Percentiles rank a stretch among this genome's conserved stretches.
Evolutionary conservation across 2,888 invertebrate genomes (phyloP).

Genomic region (Pseudanteris insignis): DNA sequence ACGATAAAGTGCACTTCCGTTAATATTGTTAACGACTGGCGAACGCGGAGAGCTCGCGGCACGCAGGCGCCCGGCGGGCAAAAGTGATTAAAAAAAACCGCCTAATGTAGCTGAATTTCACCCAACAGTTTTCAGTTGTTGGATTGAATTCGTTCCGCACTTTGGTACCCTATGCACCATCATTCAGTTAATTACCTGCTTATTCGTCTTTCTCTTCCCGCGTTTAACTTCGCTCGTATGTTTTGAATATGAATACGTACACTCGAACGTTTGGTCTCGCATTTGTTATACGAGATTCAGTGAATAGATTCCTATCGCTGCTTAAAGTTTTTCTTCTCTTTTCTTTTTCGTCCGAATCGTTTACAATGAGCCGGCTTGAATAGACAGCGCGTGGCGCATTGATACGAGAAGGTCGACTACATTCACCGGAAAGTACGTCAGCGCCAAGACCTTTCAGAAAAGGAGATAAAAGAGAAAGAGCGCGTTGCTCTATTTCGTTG

Average conservation of each 20-base stretch:
- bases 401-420: constrained; percentile 60
- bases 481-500: constrained; percentile 30
- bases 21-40: constrained; percentile 37
- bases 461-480: constrained; percentile 42
- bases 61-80: too few species aligned
- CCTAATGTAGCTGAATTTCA: constrained; percentile 6
- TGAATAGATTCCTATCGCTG: too few species aligned
- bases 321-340: too few species aligned
- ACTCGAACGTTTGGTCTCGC: too few species aligned
- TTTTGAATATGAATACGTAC: too few species aligned
- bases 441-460: constrained; percentile 32
- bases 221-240: too few species aligned
- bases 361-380: too few species aligned
- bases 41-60: constrained; percentile 12
- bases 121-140: constrained; percentile 3
- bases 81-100: constrained; percentile 15
- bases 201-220: too few species aligned
- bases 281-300: too few species aligned
- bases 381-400: constrained; percentile 14
- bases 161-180: too few species aligned
- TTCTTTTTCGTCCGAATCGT: too few species aligned
- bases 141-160: constrained; percentile 2
- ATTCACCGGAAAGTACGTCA: constrained; percentile 54
- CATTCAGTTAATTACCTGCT: too few species aligned
- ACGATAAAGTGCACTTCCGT: constrained; percentile 42